Evolutionary conservation across 1,140 invertebrate species (phyloP).

Genomic region (Ericerus pela): DNA sequence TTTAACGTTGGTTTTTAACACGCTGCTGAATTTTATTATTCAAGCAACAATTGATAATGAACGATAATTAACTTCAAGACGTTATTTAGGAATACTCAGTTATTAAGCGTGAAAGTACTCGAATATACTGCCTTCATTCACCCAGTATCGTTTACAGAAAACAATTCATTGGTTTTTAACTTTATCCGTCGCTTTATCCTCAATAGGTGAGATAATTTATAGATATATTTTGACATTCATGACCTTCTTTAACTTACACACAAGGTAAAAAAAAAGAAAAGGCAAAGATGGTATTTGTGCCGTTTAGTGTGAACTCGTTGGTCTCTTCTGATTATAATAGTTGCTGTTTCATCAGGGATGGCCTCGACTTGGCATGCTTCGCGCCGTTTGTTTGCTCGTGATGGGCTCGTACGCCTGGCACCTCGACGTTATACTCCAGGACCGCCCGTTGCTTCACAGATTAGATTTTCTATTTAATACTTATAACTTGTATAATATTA

Average conservation of each 20-base stretch:
- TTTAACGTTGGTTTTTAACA: too few species aligned
- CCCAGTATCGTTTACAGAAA: too few species aligned
- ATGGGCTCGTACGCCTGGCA: slow-evolving; percentile 3
- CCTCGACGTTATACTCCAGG: background rate
- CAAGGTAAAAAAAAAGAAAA: slow-evolving; percentile 8
- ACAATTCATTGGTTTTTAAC: slow-evolving; percentile 8
- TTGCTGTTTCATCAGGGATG: slow-evolving; percentile 9
- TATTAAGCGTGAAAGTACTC: too few species aligned
- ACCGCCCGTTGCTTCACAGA: slow-evolving; percentile 8
- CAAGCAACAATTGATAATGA: too few species aligned
- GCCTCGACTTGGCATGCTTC: slow-evolving; percentile 7
- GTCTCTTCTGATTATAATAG: slow-evolving; percentile 12
- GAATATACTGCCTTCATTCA: too few species aligned
- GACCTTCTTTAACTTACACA: slow-evolving; percentile 8
- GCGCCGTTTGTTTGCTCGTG: slow-evolving; percentile 9
- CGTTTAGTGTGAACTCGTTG: slow-evolving; percentile 9
- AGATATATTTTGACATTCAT: slow-evolving; percentile 9
- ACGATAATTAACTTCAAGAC: too few species aligned
- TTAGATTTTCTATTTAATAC: slow-evolving; percentile 10
- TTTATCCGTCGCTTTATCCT: too few species aligned
- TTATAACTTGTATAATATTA: slow-evolving; percentile 8
- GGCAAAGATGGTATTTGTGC: slow-evolving; percentile 4
- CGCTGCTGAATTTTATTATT: too few species aligned
- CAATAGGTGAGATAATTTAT: slow-evolving; percentile 7
- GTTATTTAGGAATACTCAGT: too few species aligned